Base-by-base conservation (phyloP, 1,140 invertebrate species). In the Drosophila melanogaster region DNA sequence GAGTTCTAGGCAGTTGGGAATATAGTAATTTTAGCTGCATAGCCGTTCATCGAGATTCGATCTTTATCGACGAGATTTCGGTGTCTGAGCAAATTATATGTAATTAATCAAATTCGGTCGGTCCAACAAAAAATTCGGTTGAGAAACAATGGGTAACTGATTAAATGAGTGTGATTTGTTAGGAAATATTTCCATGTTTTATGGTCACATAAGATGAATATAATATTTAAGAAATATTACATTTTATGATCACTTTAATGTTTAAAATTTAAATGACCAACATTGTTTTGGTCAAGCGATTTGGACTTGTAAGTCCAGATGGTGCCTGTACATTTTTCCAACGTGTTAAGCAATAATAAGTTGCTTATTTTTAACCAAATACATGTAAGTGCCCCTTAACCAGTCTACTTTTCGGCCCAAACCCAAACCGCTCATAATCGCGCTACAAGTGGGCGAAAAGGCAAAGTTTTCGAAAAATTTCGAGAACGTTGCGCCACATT, bases 1-100 rank as follows among this genome's bases (percentile, higher is more conserved):
- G 55, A 77, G 73, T 77, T 76, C 71, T 77, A 77, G 72, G 70
- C 73, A 51, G 26, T 54, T 22, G 44, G 51, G 51, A 40, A 51
- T 65, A 76, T 59, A 75, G 61, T 65, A 66, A 74, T 76, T 75
- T 26, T 3, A 7, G 24, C 11, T 2, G 3, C 33, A 51, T 3
- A 50, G 35, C 12, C 30, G 49, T 49, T 44, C 12, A 75, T 53
- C 64, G 47, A 33, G 43, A 70, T 56, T 38, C n/a, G 43, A 69
- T 56, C 24, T 47, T 47, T 56, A 70, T 57, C 66, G n/a, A 5
- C 41, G 1, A 35, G 24, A 56, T 56, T 70, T 70, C 43, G 51
- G 43, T 40, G 41, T 30, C 35, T 51, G n/a, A 41, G 22, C 15
- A 70, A 70, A 70, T 70, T 70, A 40, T 15, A 70, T 19, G 53